Evolutionary conservation across 2,113 vertebrate genomes (phyloP).

Genomic region (Siniperca knerii): DNA sequence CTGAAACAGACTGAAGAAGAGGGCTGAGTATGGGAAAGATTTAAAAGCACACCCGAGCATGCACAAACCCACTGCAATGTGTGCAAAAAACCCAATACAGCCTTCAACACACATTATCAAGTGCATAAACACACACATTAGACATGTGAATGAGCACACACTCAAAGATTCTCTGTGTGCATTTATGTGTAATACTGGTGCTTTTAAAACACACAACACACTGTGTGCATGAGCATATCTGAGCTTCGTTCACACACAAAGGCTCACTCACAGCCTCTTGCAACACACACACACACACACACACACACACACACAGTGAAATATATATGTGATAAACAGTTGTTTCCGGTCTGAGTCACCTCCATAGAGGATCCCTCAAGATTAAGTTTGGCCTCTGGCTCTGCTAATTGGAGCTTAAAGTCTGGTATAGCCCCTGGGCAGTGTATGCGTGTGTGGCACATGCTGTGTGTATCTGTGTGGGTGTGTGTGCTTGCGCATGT

Average conservation of each 20-base stretch:
- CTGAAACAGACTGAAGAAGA: conserved; percentile 58
- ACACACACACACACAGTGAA: conserved; percentile 17
- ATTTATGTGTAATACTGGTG: conserved; percentile 12
- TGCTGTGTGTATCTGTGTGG: conserved; percentile 36
- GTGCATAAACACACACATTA: conserved; percentile 1
- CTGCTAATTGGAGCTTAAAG: conserved; percentile 86
- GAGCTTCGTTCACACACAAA: conserved; percentile 1
- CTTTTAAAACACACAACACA: conserved; percentile 21
- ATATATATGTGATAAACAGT: conserved; percentile 71
- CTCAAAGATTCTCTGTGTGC: background rate
- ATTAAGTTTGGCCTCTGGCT: conserved; percentile 83
- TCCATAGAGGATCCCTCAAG: conserved; percentile 77
- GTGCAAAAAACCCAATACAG: conserved; percentile 9
- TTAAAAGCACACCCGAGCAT: background rate
- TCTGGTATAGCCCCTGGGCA: conserved; percentile 82
- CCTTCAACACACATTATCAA: conserved; percentile 22
- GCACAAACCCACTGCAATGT: conserved; percentile 16
- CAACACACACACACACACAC: conserved; percentile 5
- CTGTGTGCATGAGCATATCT: conserved; percentile 6
- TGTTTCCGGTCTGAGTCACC: conserved; percentile 77
- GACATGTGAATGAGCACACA: background rate
- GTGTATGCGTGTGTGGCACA: conserved; percentile 64
- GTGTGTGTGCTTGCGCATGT: conserved; percentile 21
- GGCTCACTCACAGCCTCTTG: background rate
- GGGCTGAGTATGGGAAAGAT: conserved; percentile 13